Percentiles rank a stretch among this genome's conserved stretches.
Evolutionary conservation across 2,797 vertebrate species (phyloP).

Genomic region (Artibeus lituratus): DNA sequence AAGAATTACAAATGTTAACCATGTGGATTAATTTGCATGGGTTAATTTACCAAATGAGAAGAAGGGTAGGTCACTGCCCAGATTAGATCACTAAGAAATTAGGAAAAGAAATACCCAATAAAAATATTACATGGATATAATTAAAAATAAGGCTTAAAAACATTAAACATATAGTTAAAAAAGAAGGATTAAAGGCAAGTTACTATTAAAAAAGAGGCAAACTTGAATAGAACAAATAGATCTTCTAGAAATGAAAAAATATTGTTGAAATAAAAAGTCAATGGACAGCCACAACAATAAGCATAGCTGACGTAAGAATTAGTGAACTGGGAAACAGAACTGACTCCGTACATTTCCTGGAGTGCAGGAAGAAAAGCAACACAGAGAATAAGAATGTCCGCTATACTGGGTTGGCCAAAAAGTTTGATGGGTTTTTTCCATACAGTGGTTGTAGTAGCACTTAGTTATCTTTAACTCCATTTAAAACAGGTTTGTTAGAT

Average conservation of each 20-base stretch:
- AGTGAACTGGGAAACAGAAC: background rate
- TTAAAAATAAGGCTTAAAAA: background rate
- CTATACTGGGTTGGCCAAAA: no score
- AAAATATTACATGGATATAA: background rate
- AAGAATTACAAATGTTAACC: background rate
- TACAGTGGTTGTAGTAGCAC: no score
- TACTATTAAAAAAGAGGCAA: background rate
- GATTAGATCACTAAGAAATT: background rate
- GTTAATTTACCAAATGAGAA: constrained; percentile 1
- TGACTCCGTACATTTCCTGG: background rate
- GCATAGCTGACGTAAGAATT: background rate
- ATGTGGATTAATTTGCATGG: background rate
- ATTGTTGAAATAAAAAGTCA: background rate
- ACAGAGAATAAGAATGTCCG: background rate
- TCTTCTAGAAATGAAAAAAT: constrained; percentile 14
- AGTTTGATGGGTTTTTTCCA: no score
- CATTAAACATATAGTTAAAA: background rate
- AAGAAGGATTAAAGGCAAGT: background rate
- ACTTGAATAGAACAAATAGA: background rate
- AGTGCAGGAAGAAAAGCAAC: background rate
- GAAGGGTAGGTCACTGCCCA: background rate
- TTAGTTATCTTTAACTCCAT: no score
- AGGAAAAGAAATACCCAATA: background rate
- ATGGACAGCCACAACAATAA: background rate
- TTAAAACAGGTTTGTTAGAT: no score